Percentiles rank a stretch among this genome's conserved stretches.
Conservation (phyloP, 2,888 invertebrate species). For the Thumatha senex region DNA sequence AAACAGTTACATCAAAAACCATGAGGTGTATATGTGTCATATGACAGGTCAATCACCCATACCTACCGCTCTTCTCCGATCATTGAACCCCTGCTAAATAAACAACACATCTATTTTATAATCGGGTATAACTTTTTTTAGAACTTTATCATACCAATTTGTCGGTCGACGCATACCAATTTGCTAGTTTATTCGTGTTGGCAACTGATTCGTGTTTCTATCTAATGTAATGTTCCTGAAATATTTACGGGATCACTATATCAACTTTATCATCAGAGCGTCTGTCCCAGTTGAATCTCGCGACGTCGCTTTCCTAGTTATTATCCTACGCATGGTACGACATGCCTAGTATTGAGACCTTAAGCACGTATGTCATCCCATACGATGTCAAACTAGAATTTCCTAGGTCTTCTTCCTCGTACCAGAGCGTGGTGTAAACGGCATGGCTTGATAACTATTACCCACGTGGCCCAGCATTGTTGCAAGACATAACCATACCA, state of each 20-base stretch:
- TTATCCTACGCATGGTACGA: too few relatives aligned
- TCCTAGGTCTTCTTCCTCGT: too few relatives aligned
- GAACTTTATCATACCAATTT: not conserved
- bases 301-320: too few relatives aligned
- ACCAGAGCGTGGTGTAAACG: too few relatives aligned
- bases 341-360: too few relatives aligned
- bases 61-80: constrained; percentile 37
- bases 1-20: constrained; percentile 23
- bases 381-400: too few relatives aligned
- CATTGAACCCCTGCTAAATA: constrained; percentile 48
- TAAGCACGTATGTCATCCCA: too few relatives aligned
- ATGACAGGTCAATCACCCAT: constrained; percentile 19
- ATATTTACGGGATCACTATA: not conserved
- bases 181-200: not conserved
- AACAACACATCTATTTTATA: constrained; percentile 16
- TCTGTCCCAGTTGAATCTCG: too few relatives aligned
- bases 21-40: constrained; percentile 28
- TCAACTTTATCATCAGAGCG: not conserved
- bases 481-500: too few relatives aligned
- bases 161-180: not conserved
- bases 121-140: not conserved
- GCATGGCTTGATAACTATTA: too few relatives aligned
- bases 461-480: too few relatives aligned
- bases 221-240: not conserved
- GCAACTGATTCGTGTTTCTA: not conserved